Conservation (phyloP, 30 jellyfish, hydroid and myxozoan species). For the Aurelia aurita complex sp. Pacific region DNA sequence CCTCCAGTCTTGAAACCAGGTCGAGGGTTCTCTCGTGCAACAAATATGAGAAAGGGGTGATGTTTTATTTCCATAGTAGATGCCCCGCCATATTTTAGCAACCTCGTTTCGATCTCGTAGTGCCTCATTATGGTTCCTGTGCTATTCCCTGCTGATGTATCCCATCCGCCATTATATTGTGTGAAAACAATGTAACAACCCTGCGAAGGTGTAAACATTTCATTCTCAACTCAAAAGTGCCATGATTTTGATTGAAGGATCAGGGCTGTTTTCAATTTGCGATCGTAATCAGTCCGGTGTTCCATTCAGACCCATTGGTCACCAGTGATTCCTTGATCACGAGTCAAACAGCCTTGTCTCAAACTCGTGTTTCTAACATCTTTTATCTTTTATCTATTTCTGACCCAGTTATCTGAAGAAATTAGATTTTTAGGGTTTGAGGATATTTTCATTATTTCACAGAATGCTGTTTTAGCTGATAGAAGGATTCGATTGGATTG, state of each 20-base stretch:
- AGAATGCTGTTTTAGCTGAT: slow-evolving; percentile 6
- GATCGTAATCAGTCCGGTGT: slow-evolving; percentile 51
- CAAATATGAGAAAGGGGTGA: too few relatives aligned
- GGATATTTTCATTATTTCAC: neutral
- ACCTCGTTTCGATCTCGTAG: too few relatives aligned
- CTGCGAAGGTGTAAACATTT: slow-evolving; percentile 17
- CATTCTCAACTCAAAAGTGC: neutral
- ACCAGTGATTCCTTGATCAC: slow-evolving; percentile 73
- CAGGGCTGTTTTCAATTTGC: slow-evolving; percentile 63
- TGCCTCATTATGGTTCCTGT: too few relatives aligned
- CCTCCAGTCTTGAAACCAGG: too few relatives aligned
- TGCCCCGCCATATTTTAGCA: too few relatives aligned
- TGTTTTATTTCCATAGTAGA: too few relatives aligned
- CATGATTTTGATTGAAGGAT: slow-evolving; percentile 9
- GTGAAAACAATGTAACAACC: slow-evolving; percentile 11
- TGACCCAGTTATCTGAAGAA: slow-evolving; percentile 5
- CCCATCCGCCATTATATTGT: too few relatives aligned
- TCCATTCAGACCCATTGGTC: slow-evolving; percentile 53
- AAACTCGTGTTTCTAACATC: slow-evolving; percentile 8
- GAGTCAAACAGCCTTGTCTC: slow-evolving; percentile 13
- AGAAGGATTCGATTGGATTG: too few relatives aligned
- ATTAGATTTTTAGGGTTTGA: neutral
- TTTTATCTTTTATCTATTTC: neutral
- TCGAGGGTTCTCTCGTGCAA: too few relatives aligned
- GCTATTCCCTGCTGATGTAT: too few relatives aligned